Evolutionary conservation across 2,888 invertebrate species (phyloP).

Genomic region (Drosophila kuntzei): DNA sequence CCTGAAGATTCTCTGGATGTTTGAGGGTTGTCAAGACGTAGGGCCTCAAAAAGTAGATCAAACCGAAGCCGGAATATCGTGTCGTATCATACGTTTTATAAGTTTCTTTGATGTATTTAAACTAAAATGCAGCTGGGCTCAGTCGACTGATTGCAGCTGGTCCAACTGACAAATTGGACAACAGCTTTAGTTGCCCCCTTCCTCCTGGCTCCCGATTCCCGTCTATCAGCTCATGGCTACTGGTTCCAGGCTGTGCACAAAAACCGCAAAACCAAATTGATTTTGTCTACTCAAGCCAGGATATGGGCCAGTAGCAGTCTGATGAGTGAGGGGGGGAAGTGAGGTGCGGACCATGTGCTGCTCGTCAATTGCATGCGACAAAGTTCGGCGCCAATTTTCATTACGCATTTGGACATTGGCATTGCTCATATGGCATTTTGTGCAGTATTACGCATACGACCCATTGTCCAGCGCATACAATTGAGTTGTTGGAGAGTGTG

Average conservation of each 20-base stretch:
- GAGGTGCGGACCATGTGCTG: neutral
- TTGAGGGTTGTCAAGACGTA: constrained; percentile 2
- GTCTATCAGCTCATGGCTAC: neutral
- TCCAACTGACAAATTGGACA: constrained; percentile 57
- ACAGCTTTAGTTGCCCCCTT: constrained; percentile 40
- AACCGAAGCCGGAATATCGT: neutral
- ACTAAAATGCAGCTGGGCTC: constrained; percentile 60
- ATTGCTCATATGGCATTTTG: constrained; percentile 74
- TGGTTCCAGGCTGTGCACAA: constrained; percentile 44
- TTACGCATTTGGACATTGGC: constrained; percentile 71
- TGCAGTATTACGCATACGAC: constrained; percentile 69
- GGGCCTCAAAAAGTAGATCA: constrained; percentile 4
- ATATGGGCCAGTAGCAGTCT: constrained; percentile 31
- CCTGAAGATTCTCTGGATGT: constrained; percentile 4
- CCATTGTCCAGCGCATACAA: constrained; percentile 70
- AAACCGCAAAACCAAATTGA: constrained; percentile 80
- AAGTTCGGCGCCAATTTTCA: constrained; percentile 70
- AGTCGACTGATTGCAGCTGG: constrained; percentile 20
- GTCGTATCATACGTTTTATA: constrained; percentile 31
- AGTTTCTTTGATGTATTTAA: constrained; percentile 66
- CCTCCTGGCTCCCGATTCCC: no score
- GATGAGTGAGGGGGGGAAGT: neutral
- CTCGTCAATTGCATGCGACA: constrained; percentile 52
- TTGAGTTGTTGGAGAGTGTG: constrained; percentile 55
- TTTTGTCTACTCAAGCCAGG: constrained; percentile 76